These are phyloP conservation scores for Metellina segmentata DNA, from an alignment of 2,888 invertebrate species.

Conservation along the genomic window DNA sequence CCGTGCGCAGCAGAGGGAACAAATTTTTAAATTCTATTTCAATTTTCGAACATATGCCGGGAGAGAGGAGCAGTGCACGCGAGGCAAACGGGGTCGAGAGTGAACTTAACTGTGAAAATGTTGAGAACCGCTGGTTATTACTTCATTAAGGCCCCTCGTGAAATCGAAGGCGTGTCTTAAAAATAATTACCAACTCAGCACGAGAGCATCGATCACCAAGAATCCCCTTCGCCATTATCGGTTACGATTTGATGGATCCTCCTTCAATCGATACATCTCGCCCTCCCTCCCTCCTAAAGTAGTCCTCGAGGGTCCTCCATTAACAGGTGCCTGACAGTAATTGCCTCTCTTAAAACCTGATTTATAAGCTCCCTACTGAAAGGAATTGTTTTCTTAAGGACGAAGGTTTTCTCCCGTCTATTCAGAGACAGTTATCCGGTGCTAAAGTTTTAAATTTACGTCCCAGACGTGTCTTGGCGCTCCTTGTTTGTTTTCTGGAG, in stretches of 20 bases:
- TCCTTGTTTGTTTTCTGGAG: not conserved
- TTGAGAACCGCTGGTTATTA: not conserved
- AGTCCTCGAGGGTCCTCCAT: conserved; percentile 23
- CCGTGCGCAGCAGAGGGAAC: too few relatives aligned
- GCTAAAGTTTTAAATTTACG: conserved; percentile 20
- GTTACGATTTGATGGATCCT: conserved; percentile 36
- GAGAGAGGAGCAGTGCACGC: too few relatives aligned
- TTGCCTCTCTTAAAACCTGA: conserved; percentile 64
- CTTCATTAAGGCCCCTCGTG: not conserved
- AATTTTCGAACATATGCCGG: too few relatives aligned
- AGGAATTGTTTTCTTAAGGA: conserved; percentile 11
- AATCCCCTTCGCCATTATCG: conserved; percentile 19
- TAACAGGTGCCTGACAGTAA: conserved; percentile 62
- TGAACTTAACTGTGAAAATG: too few relatives aligned
- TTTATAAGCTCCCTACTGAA: conserved; percentile 35
- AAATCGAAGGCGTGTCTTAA: not conserved
- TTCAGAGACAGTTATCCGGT: not conserved
- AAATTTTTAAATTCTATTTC: too few relatives aligned
- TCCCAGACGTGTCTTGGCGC: not conserved
- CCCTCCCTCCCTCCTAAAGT: not conserved
- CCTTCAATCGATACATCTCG: conserved; percentile 23
- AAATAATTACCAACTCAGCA: conserved; percentile 10
- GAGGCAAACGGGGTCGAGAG: too few relatives aligned
- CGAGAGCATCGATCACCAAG: conserved; percentile 18
- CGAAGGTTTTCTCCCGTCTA: not conserved